Evolutionary conservation across 2,113 vertebrate species (phyloP), one percentile per base, ranked within the genome.

Genomic region (Solea senegalensis): DNA sequence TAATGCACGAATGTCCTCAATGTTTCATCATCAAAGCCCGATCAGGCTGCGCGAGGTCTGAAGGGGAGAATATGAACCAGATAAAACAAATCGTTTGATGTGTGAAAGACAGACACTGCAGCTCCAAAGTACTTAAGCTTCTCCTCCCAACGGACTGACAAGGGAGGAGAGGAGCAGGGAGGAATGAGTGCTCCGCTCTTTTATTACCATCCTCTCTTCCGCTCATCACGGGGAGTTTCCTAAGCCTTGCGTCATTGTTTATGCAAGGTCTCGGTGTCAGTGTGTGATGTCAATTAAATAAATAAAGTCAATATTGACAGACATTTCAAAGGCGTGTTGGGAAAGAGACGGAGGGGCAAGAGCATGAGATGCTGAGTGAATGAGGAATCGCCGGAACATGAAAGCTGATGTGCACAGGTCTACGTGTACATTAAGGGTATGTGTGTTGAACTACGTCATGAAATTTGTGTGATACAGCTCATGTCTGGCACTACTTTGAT

Each of bases 51-150:
- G 69, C 83, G 78, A 83, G 87, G 91, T 91, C 90, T 92, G 90
- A 91, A 91, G 89, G 88, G 87, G 86, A 90, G 89, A 92, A 92
- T 92, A 94, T 91, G 92, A 91, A 93, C 81, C 92, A 89, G 90
- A 94, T 94, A 94, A 93, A 93, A 92, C 92, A 94, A 93, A 94
- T 92, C 89, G 90, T 94, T 94, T 94, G 94, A 94, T 93, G 94
- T 94, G 87, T 89, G 91, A 92, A 91, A 94, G 92, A 94, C 93
- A 92, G 92, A 90, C 89, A 92, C 90, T 89, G 83, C 84, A 88
- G 88, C 90, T 90, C 91, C 90, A 91, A 91, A 91, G 90, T 91
- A 91, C 92, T 94, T 92, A 94, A 93, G 91, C 91, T 91, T 87
- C 89, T 87, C 92, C 88, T 91, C 92, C 91, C 90, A 73, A 71